Evolutionary conservation across 2,113 vertebrate genomes (phyloP), one percentile per base, ranked within the genome.

Genomic region (Eolophus roseicapilla): DNA sequence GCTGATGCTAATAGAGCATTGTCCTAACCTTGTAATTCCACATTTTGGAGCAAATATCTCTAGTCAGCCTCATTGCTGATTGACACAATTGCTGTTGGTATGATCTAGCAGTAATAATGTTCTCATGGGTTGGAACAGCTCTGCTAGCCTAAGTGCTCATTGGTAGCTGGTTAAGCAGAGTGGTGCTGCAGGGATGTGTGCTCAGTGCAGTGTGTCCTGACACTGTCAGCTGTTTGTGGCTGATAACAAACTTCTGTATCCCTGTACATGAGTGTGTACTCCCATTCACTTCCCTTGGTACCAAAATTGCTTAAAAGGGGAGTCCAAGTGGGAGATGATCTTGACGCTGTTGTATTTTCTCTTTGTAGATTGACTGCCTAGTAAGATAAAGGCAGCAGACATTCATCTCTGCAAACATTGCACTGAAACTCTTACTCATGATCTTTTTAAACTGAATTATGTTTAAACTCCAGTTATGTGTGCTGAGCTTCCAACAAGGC

Each of bases 11-110:
- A 62, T 70, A 92, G 87, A 74, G 23, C 82, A 44, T 91, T 94
- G 68, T 93, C 79, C 90, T 78, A 82, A 92, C 63, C 55, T 74
- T 74, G 71, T 90, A 90, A 90, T 86, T 60, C 76, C 29, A 35
- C 78, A 70, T 83, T 96, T 95, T 80, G 37, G 93, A 85, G 80
- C 90, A 86, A 92, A 75, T 90, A 74, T 29, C 50, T 94, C 76
- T 74, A 82, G 78, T 93, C 35, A 94, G 79, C 88, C 43, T 86
- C 60, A 35, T 53, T 19, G 9, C 82, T 92, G 89, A 82, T 81
- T 93, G 80, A 70, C 64, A 74, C 67, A 91, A 15, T 86, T 80
- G 55, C 82, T 86, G 41, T 78, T 93, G 85, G 68, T 95, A n/a
- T 68, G 82, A 86, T 84, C 53, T 83, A 59, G 79, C 59, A 39